Conservation (phyloP, 2,888 invertebrate genomes). For the Ochropacha duplaris region DNA sequence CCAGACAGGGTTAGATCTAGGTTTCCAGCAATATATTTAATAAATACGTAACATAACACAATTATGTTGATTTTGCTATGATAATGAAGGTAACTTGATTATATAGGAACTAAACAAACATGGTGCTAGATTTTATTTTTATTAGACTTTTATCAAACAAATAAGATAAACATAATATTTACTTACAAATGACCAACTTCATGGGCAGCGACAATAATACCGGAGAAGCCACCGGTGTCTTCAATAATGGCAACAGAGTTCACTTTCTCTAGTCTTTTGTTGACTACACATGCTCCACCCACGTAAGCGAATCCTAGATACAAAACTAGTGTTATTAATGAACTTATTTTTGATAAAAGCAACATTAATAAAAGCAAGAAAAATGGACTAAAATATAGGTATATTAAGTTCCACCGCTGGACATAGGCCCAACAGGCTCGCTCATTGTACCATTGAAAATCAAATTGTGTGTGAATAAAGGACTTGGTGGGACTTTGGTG, state of each 20-base stretch:
- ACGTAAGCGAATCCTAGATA: slow-evolving; percentile 95
- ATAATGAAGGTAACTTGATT: too few species aligned
- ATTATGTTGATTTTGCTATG: too few species aligned
- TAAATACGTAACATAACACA: too few species aligned
- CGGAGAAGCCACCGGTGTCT: slow-evolving; percentile 97
- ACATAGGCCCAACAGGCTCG: neutral
- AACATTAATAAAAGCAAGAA: neutral
- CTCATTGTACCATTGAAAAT: neutral
- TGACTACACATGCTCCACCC: slow-evolving; percentile 97
- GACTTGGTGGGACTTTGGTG: neutral
- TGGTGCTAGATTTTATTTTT: too few species aligned
- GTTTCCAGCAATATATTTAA: too few species aligned
- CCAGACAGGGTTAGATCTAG: too few species aligned
- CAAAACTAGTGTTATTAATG: neutral
- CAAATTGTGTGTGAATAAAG: neutral
- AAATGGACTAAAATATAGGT: neutral
- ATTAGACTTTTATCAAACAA: too few species aligned
- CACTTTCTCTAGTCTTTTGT: slow-evolving; percentile 96
- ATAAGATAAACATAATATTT: neutral
- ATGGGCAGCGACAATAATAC: slow-evolving; percentile 97
- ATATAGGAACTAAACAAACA: too few species aligned
- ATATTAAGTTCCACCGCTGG: neutral
- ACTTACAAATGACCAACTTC: slow-evolving; percentile 98
- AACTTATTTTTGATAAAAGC: neutral
- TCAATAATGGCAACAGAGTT: slow-evolving; percentile 98